Evolutionary conservation across 2,888 invertebrate genomes (phyloP).

Genomic region (Pterostichus niger): DNA sequence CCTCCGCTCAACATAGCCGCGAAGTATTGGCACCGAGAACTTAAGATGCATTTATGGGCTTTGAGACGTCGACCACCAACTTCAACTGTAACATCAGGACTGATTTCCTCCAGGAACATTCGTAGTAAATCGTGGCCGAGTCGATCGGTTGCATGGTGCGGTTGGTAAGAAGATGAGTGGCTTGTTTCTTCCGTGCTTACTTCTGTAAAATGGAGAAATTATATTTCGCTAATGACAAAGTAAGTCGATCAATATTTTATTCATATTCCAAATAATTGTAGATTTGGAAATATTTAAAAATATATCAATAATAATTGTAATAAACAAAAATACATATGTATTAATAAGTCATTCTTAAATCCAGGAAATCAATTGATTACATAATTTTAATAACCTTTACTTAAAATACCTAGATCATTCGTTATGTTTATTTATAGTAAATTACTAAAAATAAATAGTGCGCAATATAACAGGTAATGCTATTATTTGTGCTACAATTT

Average conservation of each 20-base stretch:
- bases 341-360: conserved; percentile 8
- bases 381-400: conserved; percentile 41
- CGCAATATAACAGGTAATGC: conserved; percentile 37
- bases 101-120: conserved; percentile 95
- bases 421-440: conserved; percentile 45
- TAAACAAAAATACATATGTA: too few relatives aligned
- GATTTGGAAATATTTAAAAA: not conserved
- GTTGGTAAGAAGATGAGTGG: conserved; percentile 77
- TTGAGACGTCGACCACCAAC: conserved; percentile 90
- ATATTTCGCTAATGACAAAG: not conserved
- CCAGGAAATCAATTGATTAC: conserved; percentile 1
- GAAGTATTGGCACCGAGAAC: conserved; percentile 95
- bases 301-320: not conserved
- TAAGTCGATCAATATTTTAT: not conserved
- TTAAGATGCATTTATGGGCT: conserved; percentile 95
- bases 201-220: conserved; percentile 53
- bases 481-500: not conserved
- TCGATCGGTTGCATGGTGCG: conserved; percentile 78
- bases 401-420: not conserved
- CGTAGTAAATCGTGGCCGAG: conserved; percentile 92
- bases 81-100: conserved; percentile 92
- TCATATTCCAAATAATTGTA: too few relatives aligned
- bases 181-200: conserved; percentile 78
- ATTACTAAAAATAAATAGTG: conserved; percentile 36
- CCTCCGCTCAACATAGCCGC: conserved; percentile 93